A percentile compares a stretch with the other conserved stretches of the same genome.
phyloP scores from a whole-genome alignment of 2,113 vertebrate genomes.

The Octodon degus region DNA sequence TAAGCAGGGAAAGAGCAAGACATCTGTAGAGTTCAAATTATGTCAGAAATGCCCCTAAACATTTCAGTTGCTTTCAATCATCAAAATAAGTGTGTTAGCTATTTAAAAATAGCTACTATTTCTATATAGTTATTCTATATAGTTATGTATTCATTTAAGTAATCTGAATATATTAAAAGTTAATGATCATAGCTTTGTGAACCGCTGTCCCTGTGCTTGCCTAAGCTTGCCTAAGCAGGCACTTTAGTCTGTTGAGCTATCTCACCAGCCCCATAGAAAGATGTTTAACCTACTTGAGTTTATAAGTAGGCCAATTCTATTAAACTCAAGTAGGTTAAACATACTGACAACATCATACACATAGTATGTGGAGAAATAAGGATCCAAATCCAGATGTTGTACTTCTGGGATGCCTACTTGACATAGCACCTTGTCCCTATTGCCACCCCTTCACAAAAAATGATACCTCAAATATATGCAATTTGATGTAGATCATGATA shows the following conservation, averaged over 20 bases:
- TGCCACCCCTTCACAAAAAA: background rate
- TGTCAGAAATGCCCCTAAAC: background rate
- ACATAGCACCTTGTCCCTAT: background rate
- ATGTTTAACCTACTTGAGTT: background rate
- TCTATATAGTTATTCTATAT: background rate
- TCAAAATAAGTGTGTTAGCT: background rate
- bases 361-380: background rate
- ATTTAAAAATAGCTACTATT: background rate
- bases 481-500: background rate
- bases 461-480: background rate
- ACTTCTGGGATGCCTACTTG: background rate
- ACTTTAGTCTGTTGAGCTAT: too few relatives aligned
- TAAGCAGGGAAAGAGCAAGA: background rate
- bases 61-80: background rate
- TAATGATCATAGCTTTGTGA: background rate
- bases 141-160: background rate
- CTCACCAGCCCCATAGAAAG: too few relatives aligned
- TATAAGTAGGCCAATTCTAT: background rate
- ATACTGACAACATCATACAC: background rate
- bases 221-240: too few relatives aligned
- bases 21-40: background rate
- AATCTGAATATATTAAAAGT: background rate
- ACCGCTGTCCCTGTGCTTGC: too few relatives aligned
- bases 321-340: background rate
- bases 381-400: background rate